Evolutionary conservation across 2,113 vertebrate genomes (phyloP), one percentile per base, ranked within the genome.

Genomic region (Sinocyclocheilus anophthalmus): DNA sequence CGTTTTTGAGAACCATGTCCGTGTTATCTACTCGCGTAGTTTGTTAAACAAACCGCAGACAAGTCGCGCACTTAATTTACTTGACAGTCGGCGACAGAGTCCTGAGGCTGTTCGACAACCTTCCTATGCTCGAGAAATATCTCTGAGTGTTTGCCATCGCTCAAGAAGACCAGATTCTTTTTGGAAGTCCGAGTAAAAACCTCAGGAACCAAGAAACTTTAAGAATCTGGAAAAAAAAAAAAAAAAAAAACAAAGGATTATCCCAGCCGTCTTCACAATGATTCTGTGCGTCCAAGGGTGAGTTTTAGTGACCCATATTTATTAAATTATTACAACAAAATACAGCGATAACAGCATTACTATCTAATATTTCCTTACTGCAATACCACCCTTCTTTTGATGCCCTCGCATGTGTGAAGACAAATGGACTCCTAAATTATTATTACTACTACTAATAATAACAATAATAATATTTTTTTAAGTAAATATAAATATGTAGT

Each of bases 251-350:
- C n/a, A n/a, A n/a, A n/a, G n/a, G n/a, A n/a, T n/a, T n/a, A n/a
- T n/a, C n/a, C 16, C 24, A 30, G 70, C 69, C 20, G 39, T 82
- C 45, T 76, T 37, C 87, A 90, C 89, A 77, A 95, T 96, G 95
- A 95, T 96, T 92, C 93, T 96, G 87, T 96, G 95, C 90, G 95
- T 95, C 33, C 93, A 94, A 86, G 88, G 95, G 95, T 96, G 91
- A 95, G 95, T 92, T 37, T 24, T 7, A 20, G n/a, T 33, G 1
- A 63, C 79, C 26, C 12, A 48, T 53, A 57, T 65, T 59, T 39
- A 26, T 59, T 48, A 13, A 20, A 50, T 24, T 4, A 33, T 16
- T 3, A 26, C 75, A 30, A 77, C 13, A 55, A 45, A 45, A 24
- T 65, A 24, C 24, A 30, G 5, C 5, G 8, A 42, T 12, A 42